Evolutionary conservation across 2,888 invertebrate species (phyloP).

Genomic region (Yponomeuta sedellus): DNA sequence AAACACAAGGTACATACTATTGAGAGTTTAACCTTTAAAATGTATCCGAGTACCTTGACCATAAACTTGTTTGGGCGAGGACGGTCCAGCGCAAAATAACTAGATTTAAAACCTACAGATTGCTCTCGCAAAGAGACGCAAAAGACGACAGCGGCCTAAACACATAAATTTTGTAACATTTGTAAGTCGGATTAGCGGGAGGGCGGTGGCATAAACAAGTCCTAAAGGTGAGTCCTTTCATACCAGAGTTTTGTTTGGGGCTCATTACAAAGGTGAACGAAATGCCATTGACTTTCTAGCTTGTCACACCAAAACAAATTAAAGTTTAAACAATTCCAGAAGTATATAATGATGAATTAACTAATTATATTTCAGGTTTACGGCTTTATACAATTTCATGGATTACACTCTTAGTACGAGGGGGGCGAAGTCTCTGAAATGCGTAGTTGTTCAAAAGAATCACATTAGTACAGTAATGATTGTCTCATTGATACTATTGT

Average conservation of each 20-base stretch:
- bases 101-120: slow-evolving; percentile 1
- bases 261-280: background rate
- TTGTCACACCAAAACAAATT: background rate
- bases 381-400: no score
- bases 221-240: background rate
- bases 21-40: background rate
- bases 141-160: background rate
- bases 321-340: no score
- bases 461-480: no score
- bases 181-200: background rate
- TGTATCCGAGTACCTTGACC: background rate
- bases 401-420: no score
- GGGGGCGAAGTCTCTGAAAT: no score
- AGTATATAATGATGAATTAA: no score
- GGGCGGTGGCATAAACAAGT: slow-evolving; percentile 1
- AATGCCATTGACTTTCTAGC: no score
- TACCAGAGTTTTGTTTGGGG: background rate
- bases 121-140: background rate
- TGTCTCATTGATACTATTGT: no score
- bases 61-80: background rate
- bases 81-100: background rate
- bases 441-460: no score
- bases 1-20: background rate
- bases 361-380: no score
- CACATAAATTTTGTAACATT: background rate